Percentiles rank a stretch among this genome's conserved stretches.
phyloP scores from a whole-genome alignment of 1,140 invertebrate species.

The Diorhabda sublineata region DNA sequence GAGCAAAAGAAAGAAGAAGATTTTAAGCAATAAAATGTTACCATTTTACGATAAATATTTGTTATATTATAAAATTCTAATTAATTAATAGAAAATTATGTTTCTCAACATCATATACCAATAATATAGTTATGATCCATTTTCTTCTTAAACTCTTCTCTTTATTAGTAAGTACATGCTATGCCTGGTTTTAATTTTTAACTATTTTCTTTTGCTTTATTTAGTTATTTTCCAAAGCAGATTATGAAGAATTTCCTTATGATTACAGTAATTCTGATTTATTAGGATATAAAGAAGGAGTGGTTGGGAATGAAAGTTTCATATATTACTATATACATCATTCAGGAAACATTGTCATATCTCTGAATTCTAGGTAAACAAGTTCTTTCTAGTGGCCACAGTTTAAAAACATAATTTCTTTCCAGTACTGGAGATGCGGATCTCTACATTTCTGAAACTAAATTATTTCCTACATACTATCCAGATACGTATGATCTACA shows the following conservation, averaged over 20 bases:
- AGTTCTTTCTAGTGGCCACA: background rate
- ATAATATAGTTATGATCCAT: background rate
- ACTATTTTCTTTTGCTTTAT: background rate
- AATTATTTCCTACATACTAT: constrained; percentile 50
- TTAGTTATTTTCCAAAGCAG: background rate
- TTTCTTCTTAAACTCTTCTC: background rate
- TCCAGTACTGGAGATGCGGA: constrained; percentile 53
- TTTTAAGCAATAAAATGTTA: no score
- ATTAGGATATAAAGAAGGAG: constrained; percentile 5
- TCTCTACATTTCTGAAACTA: constrained; percentile 53
- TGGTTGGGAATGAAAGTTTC: constrained; percentile 8
- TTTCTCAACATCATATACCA: no score
- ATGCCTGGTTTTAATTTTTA: background rate
- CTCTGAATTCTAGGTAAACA: background rate
- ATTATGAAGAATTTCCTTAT: background rate
- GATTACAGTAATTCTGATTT: background rate
- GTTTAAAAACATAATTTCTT: constrained; percentile 2
- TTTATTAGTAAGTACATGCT: background rate
- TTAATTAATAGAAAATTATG: no score
- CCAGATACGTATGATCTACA: constrained; percentile 52
- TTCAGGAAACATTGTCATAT: constrained; percentile 7
- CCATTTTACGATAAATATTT: no score
- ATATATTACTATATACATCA: constrained; percentile 7
- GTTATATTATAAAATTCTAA: no score
- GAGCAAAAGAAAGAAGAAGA: no score